Evolutionary conservation across 2,888 invertebrate genomes (phyloP), one percentile per base, ranked within the genome.

Genomic region (Mesorhabditis belari): DNA sequence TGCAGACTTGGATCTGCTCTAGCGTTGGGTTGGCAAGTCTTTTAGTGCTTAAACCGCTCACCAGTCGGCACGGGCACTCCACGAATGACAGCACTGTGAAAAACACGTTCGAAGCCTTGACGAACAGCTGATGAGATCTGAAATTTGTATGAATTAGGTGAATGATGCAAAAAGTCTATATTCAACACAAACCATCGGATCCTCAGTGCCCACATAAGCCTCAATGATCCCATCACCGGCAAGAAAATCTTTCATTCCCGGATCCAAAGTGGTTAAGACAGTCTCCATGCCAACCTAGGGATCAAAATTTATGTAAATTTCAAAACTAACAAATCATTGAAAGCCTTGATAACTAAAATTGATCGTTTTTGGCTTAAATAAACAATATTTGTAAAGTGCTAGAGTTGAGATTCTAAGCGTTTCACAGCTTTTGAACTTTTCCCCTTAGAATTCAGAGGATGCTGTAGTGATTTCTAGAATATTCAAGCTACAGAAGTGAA

Each of bases 231-330:
- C 51, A 21, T 19, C 21, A 6, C 51, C 63, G 0, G 66, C 60
- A 4, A 71, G 55, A 56, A 69, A 69, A n/a, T 65, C 65, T 51
- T 66, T 67, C 71, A 71, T 71, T 52, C 71, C 71, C 3, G 71
- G 71, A 59, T 71, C 71, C 25, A 71, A 52, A 5, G 71, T 71
- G 6, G 69, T 71, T 49, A 71, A 60, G 5, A 71, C 71, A 3
- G 69, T 66, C 28, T 69, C 69, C 62, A 71, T 67, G 29, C 71
- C 67, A 9, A 63, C 61, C 60, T 61, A 25, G 26, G 52, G 12
- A 49, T 3, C 6, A n/a, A n/a, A n/a, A n/a, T n/a, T n/a, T n/a
- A n/a, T n/a, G n/a, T n/a, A 9, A 35, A 17, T 35, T 35, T 35
- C 44, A 35, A 35, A 35, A 35, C 12, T n/a, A n/a, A 9, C 44